Conservation (phyloP, 2,113 vertebrate genomes). For the Rhinolophus ferrumequinum region DNA sequence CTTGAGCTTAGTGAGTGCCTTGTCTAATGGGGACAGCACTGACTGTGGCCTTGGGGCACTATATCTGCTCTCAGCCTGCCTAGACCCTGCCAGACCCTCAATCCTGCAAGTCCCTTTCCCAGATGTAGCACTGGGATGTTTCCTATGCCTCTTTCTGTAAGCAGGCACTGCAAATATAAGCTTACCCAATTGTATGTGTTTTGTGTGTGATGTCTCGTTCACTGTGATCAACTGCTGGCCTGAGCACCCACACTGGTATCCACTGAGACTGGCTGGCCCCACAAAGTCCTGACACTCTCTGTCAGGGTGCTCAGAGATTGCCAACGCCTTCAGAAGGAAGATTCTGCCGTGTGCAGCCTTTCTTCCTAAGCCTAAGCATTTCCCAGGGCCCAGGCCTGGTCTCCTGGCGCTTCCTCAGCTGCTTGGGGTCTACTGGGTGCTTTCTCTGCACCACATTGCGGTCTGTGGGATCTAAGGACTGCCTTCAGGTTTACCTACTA, state of each 20-base stretch:
- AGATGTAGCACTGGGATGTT: not conserved
- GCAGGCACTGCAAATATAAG: not conserved
- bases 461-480: not conserved
- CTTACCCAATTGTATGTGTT: not conserved
- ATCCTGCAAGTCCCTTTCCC: not conserved
- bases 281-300: not conserved
- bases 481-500: not conserved
- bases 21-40: not conserved
- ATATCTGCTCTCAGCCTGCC: not conserved
- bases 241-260: not conserved
- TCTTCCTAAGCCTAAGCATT: not conserved
- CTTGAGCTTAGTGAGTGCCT: not conserved
- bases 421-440: not conserved
- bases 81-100: not conserved
- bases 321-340: not conserved
- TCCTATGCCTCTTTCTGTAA: not conserved
- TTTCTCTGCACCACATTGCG: not conserved
- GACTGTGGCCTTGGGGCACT: not conserved
- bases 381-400: not conserved
- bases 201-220: not conserved
- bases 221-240: not conserved
- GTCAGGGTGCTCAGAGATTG: not conserved
- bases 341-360: not conserved
- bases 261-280: not conserved
- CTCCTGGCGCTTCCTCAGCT: not conserved